phyloP scores from a whole-genome alignment of 2,888 invertebrate genomes.

The Eristalinus aeneus region DNA sequence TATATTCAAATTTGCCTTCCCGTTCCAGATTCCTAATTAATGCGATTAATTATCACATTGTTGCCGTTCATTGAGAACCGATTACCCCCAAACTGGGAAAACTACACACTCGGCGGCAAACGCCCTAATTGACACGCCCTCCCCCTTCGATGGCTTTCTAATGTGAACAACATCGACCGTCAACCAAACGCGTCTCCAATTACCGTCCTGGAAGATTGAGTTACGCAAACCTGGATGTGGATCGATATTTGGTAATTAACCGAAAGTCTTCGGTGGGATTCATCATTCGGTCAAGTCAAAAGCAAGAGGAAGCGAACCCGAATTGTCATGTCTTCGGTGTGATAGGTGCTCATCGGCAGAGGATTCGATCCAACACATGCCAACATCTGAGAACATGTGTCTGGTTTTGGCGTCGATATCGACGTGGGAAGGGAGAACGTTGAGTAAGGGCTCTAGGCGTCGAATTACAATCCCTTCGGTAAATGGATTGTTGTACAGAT shows the following conservation, averaged over 20 bases:
- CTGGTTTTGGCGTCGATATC: background rate
- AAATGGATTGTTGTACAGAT: background rate
- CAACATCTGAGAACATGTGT: background rate
- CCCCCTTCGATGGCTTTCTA: slow-evolving; percentile 15
- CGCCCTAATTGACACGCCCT: too few relatives aligned
- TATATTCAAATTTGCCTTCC: slow-evolving; percentile 37
- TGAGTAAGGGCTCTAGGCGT: background rate
- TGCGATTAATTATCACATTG: slow-evolving; percentile 46
- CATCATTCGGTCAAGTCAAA: background rate
- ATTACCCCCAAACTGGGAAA: slow-evolving; percentile 19
- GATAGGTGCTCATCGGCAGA: background rate
- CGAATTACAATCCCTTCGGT: background rate
- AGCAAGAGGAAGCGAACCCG: background rate
- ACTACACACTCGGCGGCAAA: background rate
- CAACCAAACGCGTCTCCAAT: slow-evolving; percentile 51
- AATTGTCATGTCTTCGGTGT: background rate
- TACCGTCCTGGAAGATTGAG: slow-evolving; percentile 13
- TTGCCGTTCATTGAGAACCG: slow-evolving; percentile 11
- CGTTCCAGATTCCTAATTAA: slow-evolving; percentile 30
- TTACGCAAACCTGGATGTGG: background rate
- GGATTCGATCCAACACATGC: background rate
- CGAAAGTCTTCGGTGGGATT: slow-evolving; percentile 11
- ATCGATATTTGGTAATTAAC: slow-evolving; percentile 65
- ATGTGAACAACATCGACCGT: slow-evolving; percentile 38
- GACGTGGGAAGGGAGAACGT: background rate